phyloP scores from a whole-genome alignment of 1,140 invertebrate species.

The Brachionus rotundiformis region DNA sequence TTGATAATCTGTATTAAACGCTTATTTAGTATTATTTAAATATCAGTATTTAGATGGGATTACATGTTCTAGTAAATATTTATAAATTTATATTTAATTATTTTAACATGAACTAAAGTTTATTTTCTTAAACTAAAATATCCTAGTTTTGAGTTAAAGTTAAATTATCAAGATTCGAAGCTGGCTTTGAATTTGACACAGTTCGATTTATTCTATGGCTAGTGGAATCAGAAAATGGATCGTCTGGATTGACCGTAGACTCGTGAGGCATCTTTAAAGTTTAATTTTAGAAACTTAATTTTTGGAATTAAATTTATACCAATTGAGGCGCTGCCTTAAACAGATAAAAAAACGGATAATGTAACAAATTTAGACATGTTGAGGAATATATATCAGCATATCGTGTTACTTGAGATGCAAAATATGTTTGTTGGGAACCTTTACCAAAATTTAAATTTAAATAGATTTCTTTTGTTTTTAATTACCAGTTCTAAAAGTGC shows the following conservation, averaged over 20 bases:
- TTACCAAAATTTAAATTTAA: neutral
- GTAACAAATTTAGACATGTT: constrained; percentile 93
- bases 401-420: constrained; percentile 84
- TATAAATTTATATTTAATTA: no score
- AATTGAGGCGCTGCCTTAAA: constrained; percentile 67
- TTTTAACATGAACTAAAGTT: no score
- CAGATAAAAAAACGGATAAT: constrained; percentile 93
- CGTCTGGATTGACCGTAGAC: constrained; percentile 93
- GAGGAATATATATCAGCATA: constrained; percentile 97
- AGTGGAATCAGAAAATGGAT: constrained; percentile 59
- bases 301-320: constrained; percentile 33
- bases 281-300: neutral
- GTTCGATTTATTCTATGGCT: constrained; percentile 3
- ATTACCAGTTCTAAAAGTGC: constrained; percentile 46
- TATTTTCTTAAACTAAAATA: neutral
- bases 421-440: constrained; percentile 95
- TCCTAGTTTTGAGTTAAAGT: neutral
- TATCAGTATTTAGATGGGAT: no score
- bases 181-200: neutral
- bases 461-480: neutral
- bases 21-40: no score
- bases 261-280: constrained; percentile 81
- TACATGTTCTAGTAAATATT: no score
- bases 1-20: no score
- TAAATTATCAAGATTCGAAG: neutral